Percentiles rank a stretch among this genome's conserved stretches.
Conservation (phyloP, 2,888 invertebrate genomes). For the Agrochola circellaris region DNA sequence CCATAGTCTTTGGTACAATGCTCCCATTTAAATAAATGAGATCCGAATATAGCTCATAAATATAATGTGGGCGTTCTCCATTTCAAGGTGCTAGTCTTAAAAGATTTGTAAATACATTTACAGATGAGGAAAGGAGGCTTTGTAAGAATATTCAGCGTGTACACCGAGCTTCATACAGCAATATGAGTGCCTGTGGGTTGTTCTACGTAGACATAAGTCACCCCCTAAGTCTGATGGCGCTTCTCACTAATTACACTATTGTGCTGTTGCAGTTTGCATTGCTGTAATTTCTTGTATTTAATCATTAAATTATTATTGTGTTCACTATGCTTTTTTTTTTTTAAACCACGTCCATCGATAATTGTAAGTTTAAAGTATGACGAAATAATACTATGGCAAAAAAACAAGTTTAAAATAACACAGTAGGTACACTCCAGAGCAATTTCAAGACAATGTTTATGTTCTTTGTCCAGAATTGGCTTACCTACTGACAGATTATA, state of each 20-base stretch:
- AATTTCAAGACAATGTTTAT: too few relatives aligned
- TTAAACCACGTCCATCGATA: background rate
- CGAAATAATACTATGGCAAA: background rate
- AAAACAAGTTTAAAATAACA: background rate
- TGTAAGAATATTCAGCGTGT: constrained; percentile 44
- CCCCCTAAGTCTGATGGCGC: constrained; percentile 33
- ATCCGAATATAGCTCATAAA: background rate
- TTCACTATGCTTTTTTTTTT: background rate
- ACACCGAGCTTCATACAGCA: constrained; percentile 35
- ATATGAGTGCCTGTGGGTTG: constrained; percentile 49
- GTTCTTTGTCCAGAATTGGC: too few relatives aligned
- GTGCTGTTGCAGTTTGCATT: constrained; percentile 45
- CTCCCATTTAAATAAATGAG: background rate
- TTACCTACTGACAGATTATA: too few relatives aligned
- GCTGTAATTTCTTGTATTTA: constrained; percentile 5
- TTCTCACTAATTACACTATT: constrained; percentile 55
- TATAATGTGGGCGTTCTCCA: background rate
- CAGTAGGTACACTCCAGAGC: background rate
- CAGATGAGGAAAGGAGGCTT: constrained; percentile 25
- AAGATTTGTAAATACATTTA: too few relatives aligned
- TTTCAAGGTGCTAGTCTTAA: too few relatives aligned
- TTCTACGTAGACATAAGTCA: constrained; percentile 56
- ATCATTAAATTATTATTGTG: background rate
- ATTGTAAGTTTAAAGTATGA: background rate
- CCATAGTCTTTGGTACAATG: background rate